These are phyloP conservation scores for Copidosoma aretas DNA, from an alignment of 2,888 invertebrate species.

Conservation along the genomic window DNA sequence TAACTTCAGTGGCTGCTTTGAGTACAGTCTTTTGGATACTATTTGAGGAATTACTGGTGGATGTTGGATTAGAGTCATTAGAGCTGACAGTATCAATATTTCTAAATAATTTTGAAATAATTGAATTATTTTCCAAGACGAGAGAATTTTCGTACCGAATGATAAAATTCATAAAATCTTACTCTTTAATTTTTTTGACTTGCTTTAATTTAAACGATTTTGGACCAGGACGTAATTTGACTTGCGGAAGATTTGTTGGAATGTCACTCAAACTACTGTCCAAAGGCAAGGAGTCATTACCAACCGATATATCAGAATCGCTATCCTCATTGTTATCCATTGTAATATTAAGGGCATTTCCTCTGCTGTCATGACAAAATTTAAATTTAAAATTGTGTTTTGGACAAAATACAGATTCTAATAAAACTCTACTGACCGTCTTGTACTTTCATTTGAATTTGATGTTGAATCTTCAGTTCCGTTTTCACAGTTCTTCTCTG, in stretches of 20 bases:
- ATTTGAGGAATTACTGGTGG: not conserved
- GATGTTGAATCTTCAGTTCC: conserved; percentile 26
- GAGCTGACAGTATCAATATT: not conserved
- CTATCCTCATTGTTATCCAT: conserved; percentile 44
- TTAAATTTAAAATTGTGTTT: not conserved
- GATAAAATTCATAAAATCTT: not conserved
- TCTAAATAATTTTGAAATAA: not conserved
- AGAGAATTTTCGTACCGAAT: no score
- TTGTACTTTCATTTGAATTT: conserved; percentile 13
- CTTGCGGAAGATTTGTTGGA: conserved; percentile 11
- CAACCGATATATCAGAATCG: conserved; percentile 58
- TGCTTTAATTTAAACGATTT: conserved; percentile 51
- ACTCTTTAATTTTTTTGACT: conserved; percentile 34
- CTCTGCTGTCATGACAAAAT: conserved; percentile 31
- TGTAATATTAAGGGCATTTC: conserved; percentile 17
- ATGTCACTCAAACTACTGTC: conserved; percentile 19
- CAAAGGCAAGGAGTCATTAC: conserved; percentile 44
- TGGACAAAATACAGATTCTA: not conserved
- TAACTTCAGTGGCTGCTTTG: conserved; percentile 24
- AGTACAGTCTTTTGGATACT: conserved; percentile 8
- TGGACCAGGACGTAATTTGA: conserved; percentile 52
- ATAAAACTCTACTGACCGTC: conserved; percentile 2
- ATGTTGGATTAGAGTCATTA: not conserved
- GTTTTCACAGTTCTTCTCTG: conserved; percentile 23
- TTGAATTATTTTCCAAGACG: no score